Conservation (phyloP, 2,113 vertebrate genomes). For the Etheostoma spectabile region DNA sequence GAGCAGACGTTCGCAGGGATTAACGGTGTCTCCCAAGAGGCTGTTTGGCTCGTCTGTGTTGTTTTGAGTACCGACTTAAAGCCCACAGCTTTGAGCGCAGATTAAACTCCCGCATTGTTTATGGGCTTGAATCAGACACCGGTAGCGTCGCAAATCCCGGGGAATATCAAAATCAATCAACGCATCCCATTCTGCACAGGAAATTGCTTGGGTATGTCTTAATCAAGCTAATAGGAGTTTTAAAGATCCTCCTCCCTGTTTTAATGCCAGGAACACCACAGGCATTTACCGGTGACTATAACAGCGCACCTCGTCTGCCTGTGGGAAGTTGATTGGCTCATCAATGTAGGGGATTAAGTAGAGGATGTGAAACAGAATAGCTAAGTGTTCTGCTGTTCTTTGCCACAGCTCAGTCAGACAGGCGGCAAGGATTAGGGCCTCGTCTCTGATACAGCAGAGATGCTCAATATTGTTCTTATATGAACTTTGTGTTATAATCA, state of each 20-base stretch:
- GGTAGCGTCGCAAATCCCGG: constrained; percentile 28
- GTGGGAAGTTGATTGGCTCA: constrained; percentile 76
- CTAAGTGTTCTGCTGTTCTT: constrained; percentile 45
- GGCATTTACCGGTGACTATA: constrained; percentile 55
- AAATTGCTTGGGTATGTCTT: constrained; percentile 76
- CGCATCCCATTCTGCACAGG: constrained; percentile 45
- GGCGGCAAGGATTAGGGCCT: constrained; percentile 48
- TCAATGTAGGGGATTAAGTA: constrained; percentile 66
- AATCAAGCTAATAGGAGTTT: constrained; percentile 72
- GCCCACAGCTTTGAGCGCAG: constrained; percentile 56
- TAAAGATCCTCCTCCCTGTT: constrained; percentile 69
- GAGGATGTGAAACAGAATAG: constrained; percentile 64
- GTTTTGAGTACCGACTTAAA: constrained; percentile 58
- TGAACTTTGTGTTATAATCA: constrained; percentile 11
- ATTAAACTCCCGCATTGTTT: constrained; percentile 66
- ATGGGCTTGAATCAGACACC: constrained; percentile 52
- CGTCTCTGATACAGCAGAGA: constrained; percentile 5
- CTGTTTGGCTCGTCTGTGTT: constrained; percentile 58
- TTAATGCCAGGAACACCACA: constrained; percentile 43
- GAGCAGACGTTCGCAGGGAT: constrained; percentile 64
- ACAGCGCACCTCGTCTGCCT: constrained; percentile 36
- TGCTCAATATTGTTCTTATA: constrained; percentile 15
- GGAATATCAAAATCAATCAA: constrained; percentile 63
- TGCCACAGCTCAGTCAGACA: constrained; percentile 39
- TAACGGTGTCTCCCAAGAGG: constrained; percentile 53